These are phyloP conservation scores for Neoitamus cyanurus DNA, from an alignment of 2,888 invertebrate genomes.

Conservation along the genomic window DNA sequence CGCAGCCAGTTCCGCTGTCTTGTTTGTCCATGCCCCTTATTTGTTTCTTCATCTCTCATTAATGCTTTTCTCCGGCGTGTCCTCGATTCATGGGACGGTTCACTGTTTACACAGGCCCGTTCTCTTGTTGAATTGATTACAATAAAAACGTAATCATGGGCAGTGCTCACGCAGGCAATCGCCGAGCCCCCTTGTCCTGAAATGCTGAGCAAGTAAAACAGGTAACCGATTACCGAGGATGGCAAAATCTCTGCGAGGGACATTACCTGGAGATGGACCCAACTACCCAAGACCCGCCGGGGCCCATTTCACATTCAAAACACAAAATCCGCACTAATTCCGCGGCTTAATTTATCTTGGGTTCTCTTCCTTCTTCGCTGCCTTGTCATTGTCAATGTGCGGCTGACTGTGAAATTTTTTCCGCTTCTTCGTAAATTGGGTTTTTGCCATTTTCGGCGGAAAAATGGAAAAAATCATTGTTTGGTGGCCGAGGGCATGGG, in stretches of 20 bases:
- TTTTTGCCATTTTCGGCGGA: not conserved
- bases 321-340: not conserved
- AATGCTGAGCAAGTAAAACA: not conserved
- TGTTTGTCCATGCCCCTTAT: not conserved
- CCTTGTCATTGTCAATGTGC: not conserved
- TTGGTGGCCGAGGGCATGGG: not conserved
- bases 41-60: not conserved
- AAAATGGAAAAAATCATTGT: not conserved
- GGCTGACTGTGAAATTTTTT: not conserved
- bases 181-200: not conserved
- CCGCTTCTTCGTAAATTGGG: not conserved
- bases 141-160: not conserved
- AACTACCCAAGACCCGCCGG: not conserved
- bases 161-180: not conserved
- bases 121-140: not conserved
- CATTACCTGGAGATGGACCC: not conserved
- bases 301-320: not conserved
- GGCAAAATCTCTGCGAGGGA: not conserved
- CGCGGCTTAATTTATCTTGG: not conserved
- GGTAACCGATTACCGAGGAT: not conserved
- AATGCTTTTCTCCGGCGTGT: not conserved
- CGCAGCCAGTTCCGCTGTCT: not conserved
- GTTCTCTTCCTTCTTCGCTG: not conserved
- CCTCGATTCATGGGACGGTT: not conserved
- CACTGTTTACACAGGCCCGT: not conserved